phyloP scores from a whole-genome alignment of 1,140 invertebrate species.

The Eumaeus atala region DNA sequence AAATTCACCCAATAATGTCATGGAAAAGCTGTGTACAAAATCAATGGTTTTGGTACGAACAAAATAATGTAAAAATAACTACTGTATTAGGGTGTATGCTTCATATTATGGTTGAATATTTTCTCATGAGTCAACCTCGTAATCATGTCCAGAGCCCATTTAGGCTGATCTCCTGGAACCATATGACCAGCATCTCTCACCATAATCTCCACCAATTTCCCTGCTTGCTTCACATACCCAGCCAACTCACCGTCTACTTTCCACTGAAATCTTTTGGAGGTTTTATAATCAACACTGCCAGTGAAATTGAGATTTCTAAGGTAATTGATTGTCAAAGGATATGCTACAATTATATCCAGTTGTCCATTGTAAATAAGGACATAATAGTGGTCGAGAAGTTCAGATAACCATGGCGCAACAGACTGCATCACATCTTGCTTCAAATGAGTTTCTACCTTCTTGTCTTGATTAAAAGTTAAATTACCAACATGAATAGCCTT shows the following conservation, averaged over 20 bases:
- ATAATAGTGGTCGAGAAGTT: constrained; percentile 80
- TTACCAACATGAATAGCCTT: constrained; percentile 89
- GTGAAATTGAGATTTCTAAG: constrained; percentile 81
- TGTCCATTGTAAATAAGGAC: constrained; percentile 88
- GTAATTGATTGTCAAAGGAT: constrained; percentile 84
- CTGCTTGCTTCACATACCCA: constrained; percentile 84
- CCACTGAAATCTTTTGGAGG: constrained; percentile 80
- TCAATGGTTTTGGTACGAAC: not conserved
- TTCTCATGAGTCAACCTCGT: constrained; percentile 83
- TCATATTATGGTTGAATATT: constrained; percentile 30
- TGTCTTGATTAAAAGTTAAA: constrained; percentile 77
- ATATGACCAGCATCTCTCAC: constrained; percentile 89
- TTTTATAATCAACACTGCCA: constrained; percentile 78
- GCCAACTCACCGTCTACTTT: constrained; percentile 81
- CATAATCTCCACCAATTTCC: constrained; percentile 85
- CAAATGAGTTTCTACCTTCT: constrained; percentile 80
- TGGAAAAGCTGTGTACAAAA: not conserved
- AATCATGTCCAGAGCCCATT: constrained; percentile 85
- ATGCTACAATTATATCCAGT: constrained; percentile 89
- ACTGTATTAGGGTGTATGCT: constrained; percentile 3
- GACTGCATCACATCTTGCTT: constrained; percentile 89
- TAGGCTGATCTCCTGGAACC: constrained; percentile 87
- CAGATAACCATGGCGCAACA: constrained; percentile 82
- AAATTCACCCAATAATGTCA: too few relatives aligned
- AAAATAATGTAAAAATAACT: constrained; percentile 5